Evolutionary conservation across 2,888 invertebrate species (phyloP).

Genomic region (Trachelus iudaicus): DNA sequence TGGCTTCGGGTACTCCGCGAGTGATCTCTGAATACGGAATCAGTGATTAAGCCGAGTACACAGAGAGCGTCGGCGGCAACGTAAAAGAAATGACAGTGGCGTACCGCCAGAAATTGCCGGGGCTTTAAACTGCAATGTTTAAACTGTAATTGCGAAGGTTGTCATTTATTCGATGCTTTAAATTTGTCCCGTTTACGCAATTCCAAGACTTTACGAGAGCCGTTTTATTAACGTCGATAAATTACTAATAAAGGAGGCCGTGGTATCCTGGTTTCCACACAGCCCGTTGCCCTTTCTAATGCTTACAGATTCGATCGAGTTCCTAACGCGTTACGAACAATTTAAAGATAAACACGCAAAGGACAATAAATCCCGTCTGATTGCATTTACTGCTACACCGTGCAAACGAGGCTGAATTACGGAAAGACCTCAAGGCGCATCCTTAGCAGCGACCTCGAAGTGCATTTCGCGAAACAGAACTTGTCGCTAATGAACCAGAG

Average conservation of each 20-base stretch:
- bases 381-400: too few relatives aligned
- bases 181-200: background rate
- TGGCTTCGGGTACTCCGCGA: slow-evolving; percentile 45
- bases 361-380: background rate
- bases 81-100: background rate
- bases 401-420: too few relatives aligned
- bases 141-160: background rate
- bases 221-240: slow-evolving; percentile 28
- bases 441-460: too few relatives aligned
- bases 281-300: background rate
- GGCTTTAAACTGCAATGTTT: background rate
- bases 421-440: too few relatives aligned
- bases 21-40: background rate
- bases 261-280: background rate
- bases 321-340: background rate
- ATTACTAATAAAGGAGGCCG: slow-evolving; percentile 16
- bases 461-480: slow-evolving; percentile 16
- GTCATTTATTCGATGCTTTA: background rate
- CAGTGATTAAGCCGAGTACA: background rate
- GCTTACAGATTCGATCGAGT: background rate
- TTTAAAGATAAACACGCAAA: background rate
- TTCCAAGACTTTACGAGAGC: background rate
- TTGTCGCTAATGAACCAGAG: slow-evolving; percentile 51
- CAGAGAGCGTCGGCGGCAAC: background rate
- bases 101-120: background rate